Evolutionary conservation across 2,888 invertebrate species (phyloP), one percentile per base, ranked within the genome.

Genomic region (Colletes collaris): DNA sequence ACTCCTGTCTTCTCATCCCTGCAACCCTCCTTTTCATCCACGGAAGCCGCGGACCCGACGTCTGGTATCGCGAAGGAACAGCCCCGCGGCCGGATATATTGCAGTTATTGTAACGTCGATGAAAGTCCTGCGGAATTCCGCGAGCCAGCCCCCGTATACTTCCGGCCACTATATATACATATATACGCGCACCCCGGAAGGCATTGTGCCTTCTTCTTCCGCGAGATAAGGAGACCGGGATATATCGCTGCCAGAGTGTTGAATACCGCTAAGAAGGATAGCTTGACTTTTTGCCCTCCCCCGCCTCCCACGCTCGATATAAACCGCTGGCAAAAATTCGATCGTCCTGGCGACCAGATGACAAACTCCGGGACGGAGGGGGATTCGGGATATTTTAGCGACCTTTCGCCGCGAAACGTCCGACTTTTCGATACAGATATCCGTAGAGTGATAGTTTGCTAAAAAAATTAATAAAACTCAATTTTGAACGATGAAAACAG

Each of bases 41-140:
- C 68, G 53, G 55, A 66, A 78, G 72, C 80, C 71, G 77, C 63
- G 79, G 75, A 84, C 82, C 50, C 71, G 85, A 67, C 80, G 76
- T 81, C 76, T 73, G 83, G 86, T 89, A 88, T 89, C 89, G 86
- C 83, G 76, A 82, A 89, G 87, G 79, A 88, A 82, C 90, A 89
- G 88, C 81, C 78, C 68, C 81, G 70, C 65, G 74, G 63, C 58
- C 81, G 86, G 86, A 89, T 87, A 88, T 91, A 91, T 90, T 83
- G 87, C 86, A 83, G 88, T 90, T 90, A 91, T 90, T 89, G 89
- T 89, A 89, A 89, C 86, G 88, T 89, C 90, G 89, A 88, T 87
- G 89, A 87, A 88, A 90, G 87, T 88, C 87, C 81, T 84, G 79
- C 70, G 84, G 79, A 86, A 89, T 89, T 87, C 83, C 82, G 84